A percentile compares a stretch with the other conserved stretches of the same genome.
Evolutionary conservation across 2,888 invertebrate species (phyloP).

Genomic region (Callyntrura guangdongensis): DNA sequence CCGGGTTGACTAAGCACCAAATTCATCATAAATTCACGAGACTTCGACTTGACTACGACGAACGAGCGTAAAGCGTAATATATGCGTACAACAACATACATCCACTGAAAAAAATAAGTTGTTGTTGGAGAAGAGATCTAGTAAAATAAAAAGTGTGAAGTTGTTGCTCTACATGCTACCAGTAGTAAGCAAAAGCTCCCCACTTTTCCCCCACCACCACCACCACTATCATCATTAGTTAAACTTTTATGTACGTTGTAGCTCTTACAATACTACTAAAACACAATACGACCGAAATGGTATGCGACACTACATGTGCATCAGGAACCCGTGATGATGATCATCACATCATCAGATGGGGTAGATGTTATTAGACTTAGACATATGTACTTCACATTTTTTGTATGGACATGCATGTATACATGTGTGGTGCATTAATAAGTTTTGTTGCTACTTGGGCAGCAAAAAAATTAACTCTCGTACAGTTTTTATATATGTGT

Average conservation of each 20-base stretch:
- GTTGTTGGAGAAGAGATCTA: conserved; percentile 4
- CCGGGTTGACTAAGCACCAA: conserved; percentile 66
- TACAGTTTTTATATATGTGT: not conserved
- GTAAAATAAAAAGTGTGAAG: not conserved
- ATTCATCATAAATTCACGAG: conserved; percentile 6
- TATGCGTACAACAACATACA: not conserved
- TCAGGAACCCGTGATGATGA: conserved; percentile 7
- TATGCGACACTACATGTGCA: conserved; percentile 42
- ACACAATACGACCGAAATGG: not conserved
- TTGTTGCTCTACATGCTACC: not conserved
- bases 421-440: not conserved
- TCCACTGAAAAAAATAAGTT: not conserved
- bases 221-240: not conserved
- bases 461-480: conserved; percentile 5
- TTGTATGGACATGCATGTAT: not conserved
- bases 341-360: conserved; percentile 9
- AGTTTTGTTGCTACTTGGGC: conserved; percentile 5
- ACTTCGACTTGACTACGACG: conserved; percentile 44
- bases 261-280: conserved; percentile 2
- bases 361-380: not conserved
- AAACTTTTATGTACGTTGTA: not conserved
- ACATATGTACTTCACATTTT: not conserved
- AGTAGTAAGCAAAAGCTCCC: not conserved
- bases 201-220: conserved; percentile 1
- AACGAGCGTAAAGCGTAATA: not conserved